Evolutionary conservation across 1,140 invertebrate species (phyloP).

Genomic region (Apis laboriosa): DNA sequence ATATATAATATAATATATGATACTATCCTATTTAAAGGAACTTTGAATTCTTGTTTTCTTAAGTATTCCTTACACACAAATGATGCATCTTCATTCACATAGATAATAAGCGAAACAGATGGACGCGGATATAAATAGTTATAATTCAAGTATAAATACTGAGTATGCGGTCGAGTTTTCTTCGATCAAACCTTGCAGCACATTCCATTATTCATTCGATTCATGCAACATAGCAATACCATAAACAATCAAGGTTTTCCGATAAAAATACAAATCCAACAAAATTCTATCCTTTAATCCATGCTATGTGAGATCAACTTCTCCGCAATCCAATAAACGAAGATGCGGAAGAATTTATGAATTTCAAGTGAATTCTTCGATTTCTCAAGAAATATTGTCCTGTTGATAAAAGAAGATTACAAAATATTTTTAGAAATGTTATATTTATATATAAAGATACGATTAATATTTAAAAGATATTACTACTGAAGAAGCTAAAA

Average conservation of each 20-base stretch:
- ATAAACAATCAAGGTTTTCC: background rate
- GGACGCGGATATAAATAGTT: background rate
- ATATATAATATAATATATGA: no score
- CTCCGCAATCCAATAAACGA: background rate
- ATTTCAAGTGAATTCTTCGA: background rate
- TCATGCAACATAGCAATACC: background rate
- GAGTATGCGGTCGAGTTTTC: background rate
- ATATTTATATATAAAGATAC: background rate
- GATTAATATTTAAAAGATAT: background rate
- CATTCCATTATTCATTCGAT: slow-evolving; percentile 8
- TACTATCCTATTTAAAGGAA: no score
- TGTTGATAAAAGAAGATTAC: no score
- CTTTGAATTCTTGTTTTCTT: no score
- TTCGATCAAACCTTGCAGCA: background rate
- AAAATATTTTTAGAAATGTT: background rate
- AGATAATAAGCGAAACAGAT: slow-evolving; percentile 18
- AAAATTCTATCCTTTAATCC: background rate
- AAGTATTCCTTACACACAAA: no score
- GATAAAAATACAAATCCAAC: slow-evolving; percentile 1
- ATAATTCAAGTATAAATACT: slow-evolving; percentile 9
- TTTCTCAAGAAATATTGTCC: background rate
- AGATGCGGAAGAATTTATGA: slow-evolving; percentile 1
- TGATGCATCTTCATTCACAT: background rate
- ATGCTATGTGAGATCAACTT: background rate
- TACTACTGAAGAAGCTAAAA: background rate